Evolutionary conservation across 2,888 invertebrate species (phyloP).

Genomic region (Globia sparganii): DNA sequence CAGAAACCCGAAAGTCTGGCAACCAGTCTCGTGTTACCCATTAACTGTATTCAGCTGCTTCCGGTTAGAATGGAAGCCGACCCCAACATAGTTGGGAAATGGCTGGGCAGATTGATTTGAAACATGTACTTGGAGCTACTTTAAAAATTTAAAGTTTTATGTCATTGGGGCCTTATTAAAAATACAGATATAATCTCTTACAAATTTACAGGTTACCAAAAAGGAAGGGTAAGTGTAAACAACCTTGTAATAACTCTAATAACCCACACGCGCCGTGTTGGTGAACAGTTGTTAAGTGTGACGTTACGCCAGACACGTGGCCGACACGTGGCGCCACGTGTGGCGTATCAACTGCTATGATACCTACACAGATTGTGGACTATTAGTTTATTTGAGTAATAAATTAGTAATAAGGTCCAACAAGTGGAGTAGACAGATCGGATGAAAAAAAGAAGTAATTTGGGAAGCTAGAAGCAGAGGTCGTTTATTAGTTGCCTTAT

Average conservation of each 20-base stretch:
- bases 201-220: neutral
- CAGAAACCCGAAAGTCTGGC: neutral
- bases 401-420: constrained; percentile 7
- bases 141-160: neutral
- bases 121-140: neutral
- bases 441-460: too few species aligned
- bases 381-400: constrained; percentile 16
- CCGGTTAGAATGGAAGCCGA: neutral
- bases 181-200: neutral
- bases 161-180: neutral
- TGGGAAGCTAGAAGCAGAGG: neutral
- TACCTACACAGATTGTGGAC: constrained; percentile 30
- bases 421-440: neutral
- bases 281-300: constrained; percentile 35
- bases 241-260: constrained; percentile 10
- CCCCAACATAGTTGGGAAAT: neutral
- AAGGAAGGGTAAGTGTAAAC: constrained; percentile 3
- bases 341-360: constrained; percentile 21
- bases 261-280: neutral
- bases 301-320: constrained; percentile 41
- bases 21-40: neutral
- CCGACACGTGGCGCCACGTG: constrained; percentile 36
- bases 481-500: neutral
- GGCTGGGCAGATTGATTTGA: neutral
- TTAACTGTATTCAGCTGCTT: neutral